Base-by-base conservation (phyloP, 1,140 invertebrate species). In the Scaptomyza montana region DNA sequence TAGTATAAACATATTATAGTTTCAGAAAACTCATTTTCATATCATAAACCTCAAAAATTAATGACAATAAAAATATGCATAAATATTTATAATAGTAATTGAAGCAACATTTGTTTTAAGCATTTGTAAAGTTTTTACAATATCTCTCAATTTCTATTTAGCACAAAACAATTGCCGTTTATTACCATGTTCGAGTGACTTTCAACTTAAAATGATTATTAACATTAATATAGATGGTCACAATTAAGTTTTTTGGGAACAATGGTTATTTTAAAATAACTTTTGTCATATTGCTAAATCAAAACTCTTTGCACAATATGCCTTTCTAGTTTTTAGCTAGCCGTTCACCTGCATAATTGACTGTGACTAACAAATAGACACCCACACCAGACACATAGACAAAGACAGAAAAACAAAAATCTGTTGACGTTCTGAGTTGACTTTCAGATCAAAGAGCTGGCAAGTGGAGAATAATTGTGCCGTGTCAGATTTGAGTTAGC, bases 391-490 rank as follows among this genome's bases (percentile, higher is more conserved):
- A 25, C 21, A 25, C 21, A 25, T 25, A 25, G 21, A 25, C 21
- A 25, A 25, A 45, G 3, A 56, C 12, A 43, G n/a, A 41, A 21
- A 49, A 10, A 2, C 21, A 1, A 3, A 30, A 12, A 7, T 49
- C 9, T 57, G 33, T 47, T 12, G 45, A 36, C 28, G 46, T 49
- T 61, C 59, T 59, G 56, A 68, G 50, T 74, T 86, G 80, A 77
- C 80, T 85, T 85, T 77, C 68, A 74, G 63, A 67, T 72, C 62
- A 57, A 66, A 25, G 68, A 10, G 13, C 8, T 7, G 5, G 30
- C 6, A 16, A 21, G 19, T 25, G 46, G 28, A 78, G 66, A 80
- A 75, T 78, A 74, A 80, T 77, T 74, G 62, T 84, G 80, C 57
- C 76, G 19, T 67, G 80, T 79, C 62, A 75, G 57, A 70, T 33